These are phyloP conservation scores for Sarcophaga caerulescens DNA, from an alignment of 2,888 invertebrate genomes.

Conservation along the genomic window DNA sequence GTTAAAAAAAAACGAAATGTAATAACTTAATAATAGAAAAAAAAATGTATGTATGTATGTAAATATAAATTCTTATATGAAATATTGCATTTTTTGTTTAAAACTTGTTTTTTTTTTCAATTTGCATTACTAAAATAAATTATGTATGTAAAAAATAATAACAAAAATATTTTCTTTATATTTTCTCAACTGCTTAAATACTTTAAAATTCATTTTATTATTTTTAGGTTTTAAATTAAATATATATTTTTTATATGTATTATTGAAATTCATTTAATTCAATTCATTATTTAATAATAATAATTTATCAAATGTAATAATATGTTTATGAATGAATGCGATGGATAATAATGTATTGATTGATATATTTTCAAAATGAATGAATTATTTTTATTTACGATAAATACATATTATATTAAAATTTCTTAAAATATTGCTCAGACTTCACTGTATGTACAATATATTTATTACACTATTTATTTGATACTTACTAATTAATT, in stretches of 20 bases:
- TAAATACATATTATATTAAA: neutral
- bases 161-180: neutral
- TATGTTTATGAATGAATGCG: neutral
- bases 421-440: constrained; percentile 42
- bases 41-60: neutral
- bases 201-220: neutral
- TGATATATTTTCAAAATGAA: no score
- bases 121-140: neutral
- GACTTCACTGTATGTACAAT: constrained; percentile 35
- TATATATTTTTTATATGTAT: neutral
- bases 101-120: neutral
- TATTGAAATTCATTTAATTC: neutral
- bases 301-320: neutral
- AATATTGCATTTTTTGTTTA: neutral
- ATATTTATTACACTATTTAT: neutral
- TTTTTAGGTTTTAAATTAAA: neutral
- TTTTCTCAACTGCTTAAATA: neutral
- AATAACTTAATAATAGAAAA: neutral
- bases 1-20: neutral
- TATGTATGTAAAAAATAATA: neutral
- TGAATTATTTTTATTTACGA: neutral
- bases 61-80: neutral
- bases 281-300: neutral
- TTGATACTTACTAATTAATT: neutral
- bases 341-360: no score